Evolutionary conservation across 2,888 invertebrate genomes (phyloP), one percentile per base, ranked within the genome.

Genomic region (Lasioglossum marginatum): DNA sequence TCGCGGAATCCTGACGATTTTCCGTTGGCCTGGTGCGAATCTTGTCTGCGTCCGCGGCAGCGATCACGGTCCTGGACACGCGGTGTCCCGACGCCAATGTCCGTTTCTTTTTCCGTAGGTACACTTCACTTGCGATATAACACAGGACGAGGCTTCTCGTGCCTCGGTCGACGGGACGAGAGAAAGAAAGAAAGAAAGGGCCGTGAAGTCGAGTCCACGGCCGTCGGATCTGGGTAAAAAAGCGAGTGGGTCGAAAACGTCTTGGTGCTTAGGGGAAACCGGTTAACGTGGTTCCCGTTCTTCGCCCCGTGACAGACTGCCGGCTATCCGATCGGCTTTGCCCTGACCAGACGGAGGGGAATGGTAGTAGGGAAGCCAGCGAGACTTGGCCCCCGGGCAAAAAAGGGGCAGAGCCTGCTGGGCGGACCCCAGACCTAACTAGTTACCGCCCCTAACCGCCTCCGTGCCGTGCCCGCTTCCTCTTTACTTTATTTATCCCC

Each of bases 241-340:
- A 86, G 37, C 82, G 79, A 81, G 48, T 77, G 76, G 81, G n/a
- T 83, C 79, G 81, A 37, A 77, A 82, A 87, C 79, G 83, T 76
- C n/a, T 81, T 45, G 74, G 74, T 79, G 87, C 83, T 86, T 80
- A 73, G 85, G 88, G 92, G 93, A 93, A 94, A 94, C 94, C 94
- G 94, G 93, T 94, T 95, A 92, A 93, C 94, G 95, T 95, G 93
- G 94, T 95, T 94, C 94, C 94, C 94, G 95, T 93, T 95, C 94
- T 94, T 95, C 94, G 94, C 94, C 93, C 93, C 94, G 95, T 95
- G 94, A 95, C 93, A 94, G 95, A 94, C 95, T 95, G 95, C 93
- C 94, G 93, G 92, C 93, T 87, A 92, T 92, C 91, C 92, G 93
- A 91, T 92, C 93, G 92, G 92, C 93, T 91, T 92, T 91, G 89